phyloP scores from a whole-genome alignment of 2,797 vertebrate genomes.

The Takifugu ocellatus region DNA sequence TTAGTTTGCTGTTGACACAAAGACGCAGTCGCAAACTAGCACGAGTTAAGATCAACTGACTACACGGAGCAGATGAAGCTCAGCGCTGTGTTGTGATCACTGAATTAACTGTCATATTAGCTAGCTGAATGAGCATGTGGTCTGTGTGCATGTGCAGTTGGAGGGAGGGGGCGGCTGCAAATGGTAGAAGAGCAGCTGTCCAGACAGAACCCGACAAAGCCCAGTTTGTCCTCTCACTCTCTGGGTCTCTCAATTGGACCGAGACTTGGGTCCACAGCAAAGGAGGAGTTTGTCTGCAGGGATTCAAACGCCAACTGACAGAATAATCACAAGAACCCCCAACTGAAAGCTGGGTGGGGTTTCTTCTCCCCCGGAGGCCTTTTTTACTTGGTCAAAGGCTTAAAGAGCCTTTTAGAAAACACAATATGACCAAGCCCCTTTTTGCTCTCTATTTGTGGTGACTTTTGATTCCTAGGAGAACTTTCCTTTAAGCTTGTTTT shows the following conservation, averaged over 20 bases:
- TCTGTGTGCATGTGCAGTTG: constrained; percentile 30
- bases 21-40: constrained; percentile 23
- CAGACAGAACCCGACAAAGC: constrained; percentile 70
- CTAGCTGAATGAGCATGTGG: constrained; percentile 38
- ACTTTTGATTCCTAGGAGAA: constrained; percentile 41
- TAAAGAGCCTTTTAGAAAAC: constrained; percentile 24
- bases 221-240: constrained; percentile 55
- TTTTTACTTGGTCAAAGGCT: constrained; percentile 60
- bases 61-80: constrained; percentile 4
- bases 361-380: constrained; percentile 46
- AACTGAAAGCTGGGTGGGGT: constrained; percentile 54
- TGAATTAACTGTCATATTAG: constrained; percentile 38
- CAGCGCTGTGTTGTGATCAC: constrained; percentile 22
- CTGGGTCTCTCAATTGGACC: constrained; percentile 36
- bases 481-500: not conserved
- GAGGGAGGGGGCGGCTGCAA: constrained; percentile 21
- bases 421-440: constrained; percentile 40
- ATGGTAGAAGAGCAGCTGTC: constrained; percentile 71
- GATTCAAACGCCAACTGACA: constrained; percentile 53
- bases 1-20: constrained; percentile 45
- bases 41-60: constrained; percentile 23
- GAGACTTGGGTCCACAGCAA: constrained; percentile 29
- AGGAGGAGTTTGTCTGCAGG: constrained; percentile 62
- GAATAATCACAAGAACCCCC: constrained; percentile 59
- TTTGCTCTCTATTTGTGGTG: constrained; percentile 40